These are phyloP conservation scores for Parascotia fuliginaria DNA, from an alignment of 2,888 invertebrate species.

Conservation along the genomic window DNA sequence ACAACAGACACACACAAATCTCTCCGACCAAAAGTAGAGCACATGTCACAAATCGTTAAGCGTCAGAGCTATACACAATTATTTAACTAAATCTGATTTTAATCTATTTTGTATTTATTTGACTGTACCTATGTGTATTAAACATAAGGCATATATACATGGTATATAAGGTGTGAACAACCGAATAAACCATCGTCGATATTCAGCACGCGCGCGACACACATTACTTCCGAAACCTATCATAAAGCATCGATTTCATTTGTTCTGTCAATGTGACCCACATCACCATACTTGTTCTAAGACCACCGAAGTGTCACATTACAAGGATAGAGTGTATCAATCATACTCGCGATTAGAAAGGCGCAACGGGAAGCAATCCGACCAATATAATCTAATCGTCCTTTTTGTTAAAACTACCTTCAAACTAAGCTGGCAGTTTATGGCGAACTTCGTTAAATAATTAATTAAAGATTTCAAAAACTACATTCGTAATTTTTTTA, in stretches of 20 bases:
- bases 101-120: too few species aligned
- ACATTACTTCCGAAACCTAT: conserved; percentile 38
- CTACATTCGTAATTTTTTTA: too few species aligned
- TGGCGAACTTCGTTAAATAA: too few species aligned
- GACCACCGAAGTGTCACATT: conserved; percentile 16
- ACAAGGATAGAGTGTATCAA: background rate
- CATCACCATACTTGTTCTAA: conserved; percentile 19
- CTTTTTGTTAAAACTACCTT: background rate
- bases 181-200: conserved; percentile 21
- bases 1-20: background rate
- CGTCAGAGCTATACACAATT: too few species aligned
- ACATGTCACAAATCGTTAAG: background rate
- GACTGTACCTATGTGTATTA: too few species aligned
- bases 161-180: too few species aligned
- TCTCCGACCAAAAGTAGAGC: conserved; percentile 2
- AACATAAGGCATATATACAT: too few species aligned
- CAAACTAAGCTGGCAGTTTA: background rate
- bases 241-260: conserved; percentile 39
- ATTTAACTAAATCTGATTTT: too few species aligned
- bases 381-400: background rate
- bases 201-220: conserved; percentile 52
- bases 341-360: conserved; percentile 1
- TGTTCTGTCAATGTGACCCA: conserved; percentile 38
- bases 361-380: background rate
- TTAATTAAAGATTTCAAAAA: too few species aligned